Base-by-base conservation (phyloP, 2,113 vertebrate species). In the Copsychus sechellarum region DNA sequence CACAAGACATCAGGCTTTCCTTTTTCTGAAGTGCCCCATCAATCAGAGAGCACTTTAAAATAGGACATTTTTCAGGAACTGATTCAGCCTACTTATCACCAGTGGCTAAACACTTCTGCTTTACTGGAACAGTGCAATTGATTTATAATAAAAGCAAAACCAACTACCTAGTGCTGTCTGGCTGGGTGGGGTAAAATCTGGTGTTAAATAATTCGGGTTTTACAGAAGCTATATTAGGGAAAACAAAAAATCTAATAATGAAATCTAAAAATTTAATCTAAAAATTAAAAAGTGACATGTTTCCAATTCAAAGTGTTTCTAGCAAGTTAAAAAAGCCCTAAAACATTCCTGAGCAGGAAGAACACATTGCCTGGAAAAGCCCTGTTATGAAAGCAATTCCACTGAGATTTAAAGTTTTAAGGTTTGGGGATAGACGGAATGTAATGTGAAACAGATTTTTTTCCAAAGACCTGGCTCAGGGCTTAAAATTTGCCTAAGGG, bases 31-130 rank as follows among this genome's bases (percentile, higher is more conserved):
- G 92, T 76, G 94, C 91, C 73, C 74, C 95, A 97, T 97, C 94
- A 89, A 93, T 96, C 94, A 96, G 65, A 95, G 86, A 90, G 92
- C 92, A 93, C 90, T 96, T 96, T 71, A 94, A 93, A 93, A 74
- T 34, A 92, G 60, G 93, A 54, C 82, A 72, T 93, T 94, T 96
- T 88, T 95, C 92, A 95, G 95, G 90, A 96, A 94, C 88, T 93
- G 93, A 84, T 95, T 90, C 93, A 96, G 88, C 88, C 93, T 78
- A 73, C 92, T 95, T 93, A 92, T 78, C 84, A 76, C 76, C 69
- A 90, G 82, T 74, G 79, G 94, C 86, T 69, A 65, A 92, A 77
- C 54, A 62, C 58, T 81, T 85, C 80, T 93, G 86, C 77, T 94
- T 94, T 94, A 92, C 93, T 71, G 92, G 93, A 96, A 96, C 76